Conservation (phyloP, 64 coral and sea anemone species). For the Dendrophyllia cribrosa region DNA sequence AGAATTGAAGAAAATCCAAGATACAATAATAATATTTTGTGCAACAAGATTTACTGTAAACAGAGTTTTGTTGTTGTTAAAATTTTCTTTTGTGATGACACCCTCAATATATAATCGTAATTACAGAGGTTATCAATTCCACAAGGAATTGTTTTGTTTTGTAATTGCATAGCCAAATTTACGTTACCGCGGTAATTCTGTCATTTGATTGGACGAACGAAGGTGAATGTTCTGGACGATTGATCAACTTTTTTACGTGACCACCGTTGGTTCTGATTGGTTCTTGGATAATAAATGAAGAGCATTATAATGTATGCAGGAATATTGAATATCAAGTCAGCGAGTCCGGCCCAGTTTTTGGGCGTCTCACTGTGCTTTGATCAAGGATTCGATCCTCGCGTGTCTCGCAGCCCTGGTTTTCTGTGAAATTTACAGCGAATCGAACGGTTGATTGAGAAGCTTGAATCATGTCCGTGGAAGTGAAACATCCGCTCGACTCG, state of each 20-base stretch:
- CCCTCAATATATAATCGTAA: no score
- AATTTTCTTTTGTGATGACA: no score
- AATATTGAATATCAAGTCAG: conserved; percentile 57
- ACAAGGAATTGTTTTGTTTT: not conserved
- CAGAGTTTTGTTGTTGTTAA: no score
- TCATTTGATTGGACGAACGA: not conserved
- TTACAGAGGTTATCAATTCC: not conserved
- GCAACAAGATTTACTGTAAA: no score
- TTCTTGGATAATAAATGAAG: not conserved
- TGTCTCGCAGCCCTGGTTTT: not conserved
- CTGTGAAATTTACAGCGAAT: conserved; percentile 16
- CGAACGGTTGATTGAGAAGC: conserved; percentile 33
- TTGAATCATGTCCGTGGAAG: conserved; percentile 88
- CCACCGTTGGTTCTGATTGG: conserved; percentile 17
- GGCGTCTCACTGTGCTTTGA: conserved; percentile 48
- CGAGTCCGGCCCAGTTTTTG: conserved; percentile 44
- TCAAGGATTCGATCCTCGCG: conserved; percentile 4
- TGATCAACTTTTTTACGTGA: conserved; percentile 15
- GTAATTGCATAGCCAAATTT: not conserved
- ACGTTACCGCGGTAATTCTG: not conserved
- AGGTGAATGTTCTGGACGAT: conserved; percentile 43
- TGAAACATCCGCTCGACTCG: conserved; percentile 92
- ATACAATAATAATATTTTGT: no score
- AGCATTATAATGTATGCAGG: not conserved
- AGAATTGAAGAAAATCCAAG: no score